Percentiles rank a stretch among this genome's conserved stretches.
Conservation (phyloP, 2,113 vertebrate species). For the Seriola rivoliana region DNA sequence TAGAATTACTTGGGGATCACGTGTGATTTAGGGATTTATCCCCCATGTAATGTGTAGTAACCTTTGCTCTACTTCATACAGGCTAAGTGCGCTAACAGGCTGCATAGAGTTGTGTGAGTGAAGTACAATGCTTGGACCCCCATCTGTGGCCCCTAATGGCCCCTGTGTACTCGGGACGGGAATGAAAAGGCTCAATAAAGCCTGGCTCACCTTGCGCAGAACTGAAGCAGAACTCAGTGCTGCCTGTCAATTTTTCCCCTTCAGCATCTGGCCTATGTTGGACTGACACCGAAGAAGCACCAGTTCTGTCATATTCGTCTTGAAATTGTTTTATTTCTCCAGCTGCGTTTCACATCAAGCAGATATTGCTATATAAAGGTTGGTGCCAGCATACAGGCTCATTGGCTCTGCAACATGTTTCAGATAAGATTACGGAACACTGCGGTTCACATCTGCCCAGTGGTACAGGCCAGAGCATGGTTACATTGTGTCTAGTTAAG, state of each 20-base stretch:
- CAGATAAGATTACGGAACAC: slow-evolving; percentile 71
- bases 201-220: slow-evolving; percentile 5
- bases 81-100: slow-evolving; percentile 12
- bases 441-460: slow-evolving; percentile 56
- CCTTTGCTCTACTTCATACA: slow-evolving; percentile 45
- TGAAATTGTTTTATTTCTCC: slow-evolving; percentile 50
- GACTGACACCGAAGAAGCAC: slow-evolving; percentile 28
- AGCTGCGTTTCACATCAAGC: slow-evolving; percentile 65
- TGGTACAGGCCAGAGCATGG: slow-evolving; percentile 43
- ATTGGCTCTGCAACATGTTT: slow-evolving; percentile 58
- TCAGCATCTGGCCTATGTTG: slow-evolving; percentile 47
- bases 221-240: background rate
- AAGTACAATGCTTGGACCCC: slow-evolving; percentile 17
- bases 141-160: slow-evolving; percentile 5
- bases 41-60: slow-evolving; percentile 25
- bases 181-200: slow-evolving; percentile 26
- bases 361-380: slow-evolving; percentile 30
- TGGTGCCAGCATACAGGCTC: slow-evolving; percentile 68
- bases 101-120: background rate
- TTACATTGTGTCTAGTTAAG: slow-evolving; percentile 70
- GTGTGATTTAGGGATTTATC: slow-evolving; percentile 29
- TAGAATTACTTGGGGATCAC: slow-evolving; percentile 45
- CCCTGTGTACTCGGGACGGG: background rate
- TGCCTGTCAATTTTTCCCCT: background rate
- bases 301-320: slow-evolving; percentile 15